Evolutionary conservation across 2,797 vertebrate genomes (phyloP).

Genomic region (Chelonia mydas): DNA sequence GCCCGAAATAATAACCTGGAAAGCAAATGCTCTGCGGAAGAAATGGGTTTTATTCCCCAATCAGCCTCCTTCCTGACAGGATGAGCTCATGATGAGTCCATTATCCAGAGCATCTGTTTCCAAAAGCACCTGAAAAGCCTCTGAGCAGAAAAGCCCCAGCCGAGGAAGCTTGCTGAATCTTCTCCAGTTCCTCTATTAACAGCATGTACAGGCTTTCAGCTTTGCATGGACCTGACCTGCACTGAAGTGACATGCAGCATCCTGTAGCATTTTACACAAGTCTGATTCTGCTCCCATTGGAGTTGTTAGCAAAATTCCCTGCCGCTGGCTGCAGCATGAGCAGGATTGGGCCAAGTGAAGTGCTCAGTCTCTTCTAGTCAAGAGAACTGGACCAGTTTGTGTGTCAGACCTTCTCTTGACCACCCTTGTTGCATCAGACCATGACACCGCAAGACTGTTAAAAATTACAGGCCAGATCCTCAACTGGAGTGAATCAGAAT

Average conservation of each 20-base stretch:
- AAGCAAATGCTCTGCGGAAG: not conserved
- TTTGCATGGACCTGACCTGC: not conserved
- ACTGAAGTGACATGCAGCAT: not conserved
- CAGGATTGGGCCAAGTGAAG: not conserved
- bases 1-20: fast-evolving
- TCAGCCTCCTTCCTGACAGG: not conserved
- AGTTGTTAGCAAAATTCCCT: no score
- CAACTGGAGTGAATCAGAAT: constrained; percentile 61
- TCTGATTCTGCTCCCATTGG: not conserved
- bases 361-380: not conserved
- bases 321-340: fast-evolving
- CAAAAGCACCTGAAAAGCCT: not conserved
- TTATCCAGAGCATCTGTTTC: not conserved
- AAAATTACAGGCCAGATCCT: not conserved
- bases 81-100: constrained; percentile 18
- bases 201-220: fast-evolving
- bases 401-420: fast-evolving
- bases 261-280: not conserved
- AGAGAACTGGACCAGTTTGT: no score
- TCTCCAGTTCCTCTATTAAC: not conserved
- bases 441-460: not conserved
- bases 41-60: not conserved
- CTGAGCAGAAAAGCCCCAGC: not conserved
- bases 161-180: not conserved
- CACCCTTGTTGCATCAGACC: not conserved